phyloP scores from a whole-genome alignment of 2,113 vertebrate genomes.

The Siniperca knerii region DNA sequence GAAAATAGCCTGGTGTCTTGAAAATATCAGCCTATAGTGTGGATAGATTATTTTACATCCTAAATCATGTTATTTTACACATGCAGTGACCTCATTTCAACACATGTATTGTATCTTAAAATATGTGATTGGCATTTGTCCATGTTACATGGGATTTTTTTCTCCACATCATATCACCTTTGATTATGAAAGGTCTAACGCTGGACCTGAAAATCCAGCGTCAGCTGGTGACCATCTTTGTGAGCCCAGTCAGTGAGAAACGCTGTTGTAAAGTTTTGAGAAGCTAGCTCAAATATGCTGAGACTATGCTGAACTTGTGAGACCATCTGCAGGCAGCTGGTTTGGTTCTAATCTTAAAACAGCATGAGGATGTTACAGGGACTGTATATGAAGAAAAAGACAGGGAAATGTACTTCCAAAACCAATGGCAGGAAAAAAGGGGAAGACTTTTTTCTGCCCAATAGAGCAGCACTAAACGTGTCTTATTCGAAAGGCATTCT shows the following conservation, averaged over 20 bases:
- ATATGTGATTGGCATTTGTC: neutral
- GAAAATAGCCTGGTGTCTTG: too few species aligned
- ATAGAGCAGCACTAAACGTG: neutral
- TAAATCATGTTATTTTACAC: neutral
- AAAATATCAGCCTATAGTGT: too few species aligned
- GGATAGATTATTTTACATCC: too few species aligned
- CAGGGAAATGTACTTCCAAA: slow-evolving; percentile 6
- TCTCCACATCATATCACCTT: neutral
- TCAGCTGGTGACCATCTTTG: neutral
- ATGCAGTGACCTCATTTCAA: neutral
- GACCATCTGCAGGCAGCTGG: neutral
- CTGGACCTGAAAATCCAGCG: neutral
- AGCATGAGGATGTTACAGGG: neutral
- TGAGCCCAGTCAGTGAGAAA: neutral
- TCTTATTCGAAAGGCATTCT: neutral
- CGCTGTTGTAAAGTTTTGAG: neutral
- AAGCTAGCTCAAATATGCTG: neutral
- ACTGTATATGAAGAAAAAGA: neutral
- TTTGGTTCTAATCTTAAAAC: neutral
- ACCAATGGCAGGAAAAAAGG: neutral
- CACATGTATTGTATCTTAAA: neutral
- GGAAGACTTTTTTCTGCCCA: slow-evolving; percentile 7
- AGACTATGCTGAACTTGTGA: neutral
- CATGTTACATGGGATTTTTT: neutral
- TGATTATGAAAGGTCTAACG: neutral